Base-by-base conservation (phyloP, 2,888 invertebrate genomes). In the Limnephilus marmoratus region DNA sequence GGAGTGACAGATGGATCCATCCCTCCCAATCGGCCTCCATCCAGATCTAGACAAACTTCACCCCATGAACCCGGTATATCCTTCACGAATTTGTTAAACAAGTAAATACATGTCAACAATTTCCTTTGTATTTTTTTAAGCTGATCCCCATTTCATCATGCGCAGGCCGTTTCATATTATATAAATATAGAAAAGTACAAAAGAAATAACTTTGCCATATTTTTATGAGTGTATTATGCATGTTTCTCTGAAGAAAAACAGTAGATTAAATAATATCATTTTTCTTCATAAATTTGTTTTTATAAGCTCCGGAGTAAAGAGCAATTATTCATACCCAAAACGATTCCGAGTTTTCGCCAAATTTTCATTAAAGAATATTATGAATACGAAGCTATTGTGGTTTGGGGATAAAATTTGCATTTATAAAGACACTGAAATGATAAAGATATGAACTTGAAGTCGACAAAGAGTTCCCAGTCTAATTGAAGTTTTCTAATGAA, bases 351-450 rank as follows among this genome's bases (percentile, higher is more conserved):
- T 82, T 82, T 86, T 24, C 45, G 29, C 45, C 49, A 45, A 86
- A 86, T 41, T 86, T 45, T 45, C 41, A 86, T 86, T 45, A 41
- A 15, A n/a, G 53, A 18, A 49, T 15, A 45, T 87, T 15, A 45
- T 87, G 87, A 87, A 53, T 53, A 68, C 31, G 34, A 68, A 53
- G 87, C 29, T 34, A 53, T 53, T 13, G 68, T 68, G 53, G 34
- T 29, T 34, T 4, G 18, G 2, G 13, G 31, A 13, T 49, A 34
- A 37, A 87, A 87, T 87, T 87, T 87, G 87, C 68, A 87, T 87
- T 87, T 87, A 87, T 87, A 34, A 87, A 45, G 45, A 86, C 34
- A 13, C 53, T 87, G 87, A 87, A 87, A 24, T 87, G 68, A 87
- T 68, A 53, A 31, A 29, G 87, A 87, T 68, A 53, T 45, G 13